phyloP scores from a whole-genome alignment of 2,888 invertebrate genomes.

The Lithophane ornitopus region DNA sequence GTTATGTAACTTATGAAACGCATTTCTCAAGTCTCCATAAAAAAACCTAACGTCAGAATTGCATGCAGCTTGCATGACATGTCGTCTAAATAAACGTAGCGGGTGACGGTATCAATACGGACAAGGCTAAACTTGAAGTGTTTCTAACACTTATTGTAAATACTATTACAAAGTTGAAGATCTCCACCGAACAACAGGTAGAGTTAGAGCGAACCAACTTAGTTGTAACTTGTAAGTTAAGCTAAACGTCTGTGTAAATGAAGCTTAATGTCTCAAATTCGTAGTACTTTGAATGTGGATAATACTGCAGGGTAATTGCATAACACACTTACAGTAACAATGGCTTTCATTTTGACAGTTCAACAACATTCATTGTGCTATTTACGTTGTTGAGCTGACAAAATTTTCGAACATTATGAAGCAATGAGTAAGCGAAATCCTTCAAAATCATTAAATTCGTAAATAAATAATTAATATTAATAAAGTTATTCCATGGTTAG shows the following conservation, averaged over 20 bases:
- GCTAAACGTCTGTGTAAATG: slow-evolving; percentile 3
- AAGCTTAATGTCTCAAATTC: slow-evolving; percentile 11
- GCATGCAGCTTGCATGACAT: neutral
- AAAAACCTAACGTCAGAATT: neutral
- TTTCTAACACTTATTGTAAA: slow-evolving; percentile 45
- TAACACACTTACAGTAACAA: too few species aligned
- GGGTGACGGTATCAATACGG: neutral
- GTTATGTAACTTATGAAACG: too few species aligned
- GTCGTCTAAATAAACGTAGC: slow-evolving; percentile 15
- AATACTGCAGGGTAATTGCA: too few species aligned
- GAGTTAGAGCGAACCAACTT: slow-evolving; percentile 19
- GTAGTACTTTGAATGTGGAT: neutral
- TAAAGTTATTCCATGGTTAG: neutral
- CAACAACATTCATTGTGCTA: too few species aligned
- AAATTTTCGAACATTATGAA: too few species aligned
- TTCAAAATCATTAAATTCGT: too few species aligned
- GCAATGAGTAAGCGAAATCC: too few species aligned
- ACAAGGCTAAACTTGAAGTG: slow-evolving; percentile 25
- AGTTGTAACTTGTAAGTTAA: slow-evolving; percentile 28
- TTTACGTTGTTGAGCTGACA: too few species aligned
- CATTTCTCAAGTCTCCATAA: neutral
- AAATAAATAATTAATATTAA: too few species aligned
- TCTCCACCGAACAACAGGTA: slow-evolving; percentile 39
- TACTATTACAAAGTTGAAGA: slow-evolving; percentile 53
- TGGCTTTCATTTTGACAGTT: too few species aligned